Conservation (phyloP, 2,888 invertebrate species). For the Ditula angustiorana region DNA sequence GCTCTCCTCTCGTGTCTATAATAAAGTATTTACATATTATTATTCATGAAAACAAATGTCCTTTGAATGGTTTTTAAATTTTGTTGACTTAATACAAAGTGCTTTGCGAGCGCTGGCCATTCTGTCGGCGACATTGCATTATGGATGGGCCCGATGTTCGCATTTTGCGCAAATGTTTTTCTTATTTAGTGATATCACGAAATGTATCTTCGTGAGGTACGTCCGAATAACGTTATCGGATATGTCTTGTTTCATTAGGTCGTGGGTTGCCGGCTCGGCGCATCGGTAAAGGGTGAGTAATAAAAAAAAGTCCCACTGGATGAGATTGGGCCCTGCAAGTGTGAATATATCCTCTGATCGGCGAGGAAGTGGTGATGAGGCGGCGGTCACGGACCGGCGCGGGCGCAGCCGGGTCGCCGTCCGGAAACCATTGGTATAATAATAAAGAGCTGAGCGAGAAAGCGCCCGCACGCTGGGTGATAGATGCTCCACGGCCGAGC, state of each 20-base stretch:
- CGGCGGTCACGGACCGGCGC: constrained; percentile 38
- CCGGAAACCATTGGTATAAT: constrained; percentile 80
- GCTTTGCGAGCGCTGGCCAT: constrained; percentile 74
- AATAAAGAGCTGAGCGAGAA: constrained; percentile 81
- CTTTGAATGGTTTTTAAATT: constrained; percentile 77
- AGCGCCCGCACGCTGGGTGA: constrained; percentile 83
- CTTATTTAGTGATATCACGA: constrained; percentile 62
- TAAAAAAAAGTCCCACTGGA: not conserved
- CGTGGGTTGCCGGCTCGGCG: constrained; percentile 9
- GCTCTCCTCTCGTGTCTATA: constrained; percentile 54
- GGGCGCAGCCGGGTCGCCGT: constrained; percentile 50
- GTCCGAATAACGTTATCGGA: constrained; percentile 53
- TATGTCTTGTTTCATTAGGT: constrained; percentile 38
- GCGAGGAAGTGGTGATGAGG: not conserved
- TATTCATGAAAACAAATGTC: constrained; percentile 83
- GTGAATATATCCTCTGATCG: not conserved
- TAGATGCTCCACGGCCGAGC: constrained; percentile 76
- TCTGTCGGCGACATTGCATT: constrained; percentile 69
- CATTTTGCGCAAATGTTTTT: constrained; percentile 73
- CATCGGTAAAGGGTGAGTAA: not conserved
- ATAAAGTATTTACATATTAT: constrained; percentile 79
- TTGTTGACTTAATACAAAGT: constrained; percentile 83
- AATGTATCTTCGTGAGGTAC: constrained; percentile 53
- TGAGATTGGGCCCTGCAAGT: not conserved
- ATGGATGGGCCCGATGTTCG: constrained; percentile 67